phyloP scores from a whole-genome alignment of 2,113 vertebrate species.

The Centropus bengalensis region DNA sequence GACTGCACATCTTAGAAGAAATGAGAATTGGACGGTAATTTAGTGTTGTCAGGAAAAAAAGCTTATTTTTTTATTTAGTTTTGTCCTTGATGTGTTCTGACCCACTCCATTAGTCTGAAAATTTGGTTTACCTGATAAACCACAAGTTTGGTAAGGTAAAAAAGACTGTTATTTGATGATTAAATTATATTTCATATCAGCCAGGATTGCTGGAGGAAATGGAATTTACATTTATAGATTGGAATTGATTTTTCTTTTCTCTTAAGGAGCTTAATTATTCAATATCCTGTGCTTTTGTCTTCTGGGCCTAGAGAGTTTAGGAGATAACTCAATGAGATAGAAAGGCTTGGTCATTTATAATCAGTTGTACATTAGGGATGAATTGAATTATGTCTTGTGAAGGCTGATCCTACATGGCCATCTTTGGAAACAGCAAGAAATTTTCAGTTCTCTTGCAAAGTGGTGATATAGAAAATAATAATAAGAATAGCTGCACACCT shows the following conservation, averaged over 20 bases:
- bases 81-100: background rate
- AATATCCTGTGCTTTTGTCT: background rate
- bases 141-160: background rate
- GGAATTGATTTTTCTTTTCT: slow-evolving; percentile 48
- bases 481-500: background rate
- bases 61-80: background rate
- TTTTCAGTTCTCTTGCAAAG: background rate
- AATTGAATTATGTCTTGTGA: background rate
- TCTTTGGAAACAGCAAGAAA: background rate
- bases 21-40: background rate
- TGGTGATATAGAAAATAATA: background rate
- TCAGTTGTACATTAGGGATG: background rate
- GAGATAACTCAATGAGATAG: background rate
- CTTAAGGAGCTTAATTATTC: slow-evolving; percentile 50
- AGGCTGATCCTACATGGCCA: background rate
- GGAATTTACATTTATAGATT: background rate
- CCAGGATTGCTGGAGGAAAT: background rate
- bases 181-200: background rate
- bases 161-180: background rate
- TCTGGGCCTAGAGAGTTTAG: background rate
- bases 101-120: background rate
- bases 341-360: slow-evolving; percentile 20
- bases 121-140: background rate
- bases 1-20: background rate
- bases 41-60: background rate